A percentile compares a stretch with the other conserved stretches of the same genome.
Evolutionary conservation across 2,888 invertebrate species (phyloP).

Genomic region (Pammene aurita): DNA sequence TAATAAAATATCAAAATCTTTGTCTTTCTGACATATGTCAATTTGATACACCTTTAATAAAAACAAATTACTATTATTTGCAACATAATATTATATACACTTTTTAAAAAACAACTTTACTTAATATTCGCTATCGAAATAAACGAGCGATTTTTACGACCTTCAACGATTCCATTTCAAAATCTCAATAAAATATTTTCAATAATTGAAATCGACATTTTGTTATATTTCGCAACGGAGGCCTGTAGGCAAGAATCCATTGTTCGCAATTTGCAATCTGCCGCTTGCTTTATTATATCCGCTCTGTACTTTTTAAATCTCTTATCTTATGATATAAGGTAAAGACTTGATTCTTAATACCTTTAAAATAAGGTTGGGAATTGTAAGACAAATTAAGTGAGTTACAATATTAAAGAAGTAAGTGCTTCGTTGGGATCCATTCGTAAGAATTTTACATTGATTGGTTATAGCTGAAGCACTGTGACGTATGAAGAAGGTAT

Average conservation of each 20-base stretch:
- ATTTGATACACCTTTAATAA: no score
- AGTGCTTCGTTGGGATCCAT: conserved; percentile 42
- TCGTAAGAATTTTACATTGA: conserved; percentile 47
- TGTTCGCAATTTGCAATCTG: conserved; percentile 47
- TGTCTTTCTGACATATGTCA: no score
- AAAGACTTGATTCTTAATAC: background rate
- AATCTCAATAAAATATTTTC: conserved; percentile 25
- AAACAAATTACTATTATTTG: no score
- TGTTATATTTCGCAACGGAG: conserved; percentile 40
- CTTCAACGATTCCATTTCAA: conserved; percentile 11
- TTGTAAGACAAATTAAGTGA: background rate
- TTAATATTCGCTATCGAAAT: background rate
- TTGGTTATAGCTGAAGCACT: conserved; percentile 40
- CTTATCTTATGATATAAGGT: background rate
- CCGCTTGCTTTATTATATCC: conserved; percentile 47
- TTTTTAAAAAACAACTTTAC: background rate
- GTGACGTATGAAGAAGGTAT: conserved; percentile 21
- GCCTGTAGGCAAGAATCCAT: conserved; percentile 42
- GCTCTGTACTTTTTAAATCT: background rate
- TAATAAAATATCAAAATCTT: no score
- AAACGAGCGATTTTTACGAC: background rate
- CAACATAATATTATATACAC: background rate
- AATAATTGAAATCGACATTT: conserved; percentile 41
- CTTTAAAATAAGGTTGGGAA: background rate
- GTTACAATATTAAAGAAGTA: background rate